A percentile compares a stretch with the other conserved stretches of the same genome.
Conservation (phyloP, 2,888 invertebrate species). For the Venusia cambrica region DNA sequence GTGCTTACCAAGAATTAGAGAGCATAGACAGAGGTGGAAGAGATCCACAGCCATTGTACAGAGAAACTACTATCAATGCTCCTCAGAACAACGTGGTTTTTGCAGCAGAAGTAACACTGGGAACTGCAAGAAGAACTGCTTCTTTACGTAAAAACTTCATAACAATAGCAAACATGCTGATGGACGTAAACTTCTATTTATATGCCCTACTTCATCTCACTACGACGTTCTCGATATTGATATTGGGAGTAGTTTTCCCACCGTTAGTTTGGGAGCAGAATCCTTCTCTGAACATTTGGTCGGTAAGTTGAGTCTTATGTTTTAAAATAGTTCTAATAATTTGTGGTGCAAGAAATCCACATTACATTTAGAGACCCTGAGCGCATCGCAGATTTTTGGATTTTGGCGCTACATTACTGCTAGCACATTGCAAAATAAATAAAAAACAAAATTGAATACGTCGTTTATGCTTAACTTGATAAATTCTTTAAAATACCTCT, state of each 20-base stretch:
- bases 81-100: slow-evolving; percentile 56
- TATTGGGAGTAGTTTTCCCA: slow-evolving; percentile 77
- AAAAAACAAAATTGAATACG: no score
- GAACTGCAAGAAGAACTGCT: slow-evolving; percentile 66
- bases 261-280: slow-evolving; percentile 72
- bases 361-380: no score
- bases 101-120: slow-evolving; percentile 57
- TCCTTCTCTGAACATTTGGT: slow-evolving; percentile 63
- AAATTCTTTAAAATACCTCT: no score
- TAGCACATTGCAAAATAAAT: no score
- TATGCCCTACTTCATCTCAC: slow-evolving; percentile 76
- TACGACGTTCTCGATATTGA: slow-evolving; percentile 75
- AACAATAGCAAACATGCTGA: slow-evolving; percentile 62
- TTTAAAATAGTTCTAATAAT: no score
- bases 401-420: no score
- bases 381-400: no score
- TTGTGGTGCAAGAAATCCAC: no score
- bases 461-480: no score
- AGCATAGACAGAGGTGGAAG: slow-evolving; percentile 60
- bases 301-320: no score
- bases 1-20: slow-evolving; percentile 65
- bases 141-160: slow-evolving; percentile 69
- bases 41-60: slow-evolving; percentile 76
- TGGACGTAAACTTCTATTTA: slow-evolving; percentile 77
- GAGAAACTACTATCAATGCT: slow-evolving; percentile 77